Conservation (phyloP, 2,113 vertebrate species). For the Irena cyanogastra region DNA sequence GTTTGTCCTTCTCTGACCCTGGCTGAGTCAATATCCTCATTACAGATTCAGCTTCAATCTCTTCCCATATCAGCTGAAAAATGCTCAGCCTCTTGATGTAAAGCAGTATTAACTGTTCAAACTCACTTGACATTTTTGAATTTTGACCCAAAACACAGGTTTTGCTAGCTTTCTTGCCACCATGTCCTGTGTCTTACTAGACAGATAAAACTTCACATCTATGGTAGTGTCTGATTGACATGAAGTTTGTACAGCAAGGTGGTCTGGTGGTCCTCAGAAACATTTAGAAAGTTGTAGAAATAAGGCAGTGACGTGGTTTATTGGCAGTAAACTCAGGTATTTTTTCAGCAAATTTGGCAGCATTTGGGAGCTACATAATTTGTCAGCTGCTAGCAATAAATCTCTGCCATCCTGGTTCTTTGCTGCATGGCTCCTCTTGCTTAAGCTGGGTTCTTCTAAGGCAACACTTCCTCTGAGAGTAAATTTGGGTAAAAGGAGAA, state of each 20-base stretch:
- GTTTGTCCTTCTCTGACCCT: neutral
- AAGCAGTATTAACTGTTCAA: neutral
- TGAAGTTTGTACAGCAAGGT: neutral
- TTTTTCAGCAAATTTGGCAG: neutral
- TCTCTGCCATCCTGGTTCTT: neutral
- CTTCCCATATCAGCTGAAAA: neutral
- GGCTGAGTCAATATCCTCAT: neutral
- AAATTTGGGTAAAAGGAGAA: neutral
- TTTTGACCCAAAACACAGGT: neutral
- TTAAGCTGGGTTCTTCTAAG: neutral
- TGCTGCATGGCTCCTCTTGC: neutral
- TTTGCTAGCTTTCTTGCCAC: neutral
- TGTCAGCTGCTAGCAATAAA: conserved; percentile 1
- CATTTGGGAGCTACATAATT: neutral
- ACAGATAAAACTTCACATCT: neutral
- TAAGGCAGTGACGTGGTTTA: neutral
- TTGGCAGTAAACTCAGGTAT: neutral
- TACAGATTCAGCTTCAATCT: neutral
- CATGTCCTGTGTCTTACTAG: neutral
- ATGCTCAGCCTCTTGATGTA: neutral
- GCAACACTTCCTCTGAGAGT: neutral
- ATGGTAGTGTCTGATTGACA: neutral
- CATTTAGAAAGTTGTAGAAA: neutral
- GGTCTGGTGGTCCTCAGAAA: neutral
- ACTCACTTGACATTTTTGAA: neutral